Evolutionary conservation across 2,888 invertebrate genomes (phyloP).

Genomic region (Hipparchia semele): DNA sequence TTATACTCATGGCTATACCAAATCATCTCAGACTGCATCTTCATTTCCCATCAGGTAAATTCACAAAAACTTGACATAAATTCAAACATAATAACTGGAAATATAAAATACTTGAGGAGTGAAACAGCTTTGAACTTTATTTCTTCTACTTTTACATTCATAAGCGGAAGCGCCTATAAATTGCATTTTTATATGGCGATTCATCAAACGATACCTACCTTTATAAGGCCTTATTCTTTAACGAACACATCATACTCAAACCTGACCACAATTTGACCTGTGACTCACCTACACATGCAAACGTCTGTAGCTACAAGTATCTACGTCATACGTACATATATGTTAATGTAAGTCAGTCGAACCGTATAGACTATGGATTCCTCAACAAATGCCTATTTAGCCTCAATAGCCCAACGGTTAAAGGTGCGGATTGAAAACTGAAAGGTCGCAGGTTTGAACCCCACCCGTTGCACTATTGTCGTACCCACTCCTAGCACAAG

Average conservation of each 20-base stretch:
- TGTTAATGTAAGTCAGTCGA: not conserved
- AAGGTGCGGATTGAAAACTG: no score
- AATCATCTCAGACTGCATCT: no score
- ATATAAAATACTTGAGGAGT: not conserved
- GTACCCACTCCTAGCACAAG: no score
- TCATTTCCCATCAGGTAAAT: no score
- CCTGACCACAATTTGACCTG: conserved; percentile 54
- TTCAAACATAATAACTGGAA: not conserved
- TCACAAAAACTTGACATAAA: no score
- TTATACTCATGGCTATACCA: no score
- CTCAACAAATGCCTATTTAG: not conserved
- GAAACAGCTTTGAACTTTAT: conserved; percentile 2
- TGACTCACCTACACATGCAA: conserved; percentile 37
- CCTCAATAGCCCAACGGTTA: no score
- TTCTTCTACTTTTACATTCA: not conserved
- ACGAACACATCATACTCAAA: conserved; percentile 42
- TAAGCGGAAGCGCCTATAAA: not conserved
- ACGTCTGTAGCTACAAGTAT: not conserved
- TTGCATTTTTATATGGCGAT: conserved; percentile 12
- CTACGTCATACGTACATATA: not conserved
- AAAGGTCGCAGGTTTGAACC: no score
- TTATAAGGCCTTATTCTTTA: conserved; percentile 30
- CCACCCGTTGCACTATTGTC: no score
- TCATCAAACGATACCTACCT: conserved; percentile 24
- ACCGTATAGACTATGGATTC: not conserved